phyloP scores from a whole-genome alignment of 2,888 invertebrate species.

The Drosophila neutralis region DNA sequence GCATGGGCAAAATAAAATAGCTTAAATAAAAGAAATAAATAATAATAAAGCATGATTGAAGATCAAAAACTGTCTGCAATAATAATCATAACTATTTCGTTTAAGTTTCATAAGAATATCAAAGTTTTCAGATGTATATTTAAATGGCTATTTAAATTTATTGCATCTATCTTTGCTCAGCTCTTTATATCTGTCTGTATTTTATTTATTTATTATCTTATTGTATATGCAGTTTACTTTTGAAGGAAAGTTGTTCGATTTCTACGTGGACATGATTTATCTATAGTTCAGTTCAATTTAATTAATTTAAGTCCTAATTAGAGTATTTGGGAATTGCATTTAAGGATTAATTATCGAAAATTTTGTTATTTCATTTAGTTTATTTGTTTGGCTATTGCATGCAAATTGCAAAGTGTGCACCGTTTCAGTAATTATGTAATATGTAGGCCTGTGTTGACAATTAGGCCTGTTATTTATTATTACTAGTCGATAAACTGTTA shows the following conservation, averaged over 20 bases:
- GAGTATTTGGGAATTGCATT: slow-evolving; percentile 24
- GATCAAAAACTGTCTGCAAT: slow-evolving; percentile 9
- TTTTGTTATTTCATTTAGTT: slow-evolving; percentile 11
- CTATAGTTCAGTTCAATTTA: slow-evolving; percentile 19
- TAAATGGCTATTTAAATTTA: background rate
- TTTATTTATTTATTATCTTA: background rate
- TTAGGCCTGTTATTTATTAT: background rate
- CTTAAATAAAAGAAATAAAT: background rate
- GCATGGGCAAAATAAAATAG: background rate
- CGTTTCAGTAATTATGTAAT: background rate
- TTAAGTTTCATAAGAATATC: background rate
- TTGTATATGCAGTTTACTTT: background rate
- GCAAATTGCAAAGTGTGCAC: background rate
- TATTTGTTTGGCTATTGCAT: background rate
- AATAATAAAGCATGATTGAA: background rate
- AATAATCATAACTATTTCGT: slow-evolving; percentile 25
- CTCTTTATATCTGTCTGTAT: background rate
- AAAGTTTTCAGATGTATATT: background rate
- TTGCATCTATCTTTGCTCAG: background rate
- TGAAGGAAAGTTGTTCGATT: background rate
- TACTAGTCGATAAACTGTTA: background rate
- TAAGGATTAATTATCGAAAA: slow-evolving; percentile 11
- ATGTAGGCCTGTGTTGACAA: background rate
- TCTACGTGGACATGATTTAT: background rate
- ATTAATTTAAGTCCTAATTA: slow-evolving; percentile 16